Base-by-base conservation (phyloP, 2,113 vertebrate species). In the Dolichallabes microphthalmus region DNA sequence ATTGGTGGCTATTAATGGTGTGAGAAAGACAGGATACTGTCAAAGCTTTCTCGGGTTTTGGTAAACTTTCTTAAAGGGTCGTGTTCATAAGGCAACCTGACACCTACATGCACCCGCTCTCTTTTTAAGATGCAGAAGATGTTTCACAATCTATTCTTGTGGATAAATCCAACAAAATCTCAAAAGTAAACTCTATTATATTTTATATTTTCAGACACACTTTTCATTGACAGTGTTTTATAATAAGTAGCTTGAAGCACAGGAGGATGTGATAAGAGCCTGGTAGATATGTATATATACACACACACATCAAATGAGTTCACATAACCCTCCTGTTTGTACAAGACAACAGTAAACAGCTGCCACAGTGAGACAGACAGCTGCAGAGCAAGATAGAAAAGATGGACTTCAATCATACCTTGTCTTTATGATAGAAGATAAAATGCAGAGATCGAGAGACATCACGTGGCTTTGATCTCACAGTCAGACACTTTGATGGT, bases 401-500 rank as follows among this genome's bases (percentile, higher is more conserved):
- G 61, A 57, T 75, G 57, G 60, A 77, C 71, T 85, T 78, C 74
- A 85, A 53, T 85, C 83, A 68, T 77, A 45, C 61, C 80, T 45
- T 86, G 57, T 58, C 63, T 77, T 73, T 52, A 66, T 52, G 22
- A 13, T 8, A 45, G 39, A 87, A 71, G 68, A 64, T 45, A 55
- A 75, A 78, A 30, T 25, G 71, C 78, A 75, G 77, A 50, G 71
- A 77, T 66, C 14, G 66, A 39, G 79, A 30, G 58, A 53, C 30
- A 63, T 32, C 30, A n/a, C 25, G 27, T 60, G 27, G 17, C 83
- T 87, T 87, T 87, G 79, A 87, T 85, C 83, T 80, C 19, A 2
- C 20, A 6, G 25, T 35, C 20, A 76, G 77, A 85, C 60, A 52
- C 86, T 85, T 85, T 87, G 86, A 87, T 85, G 86, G 83, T 74